Conservation (phyloP, 2,113 vertebrate genomes). For the Corvus cornix region DNA sequence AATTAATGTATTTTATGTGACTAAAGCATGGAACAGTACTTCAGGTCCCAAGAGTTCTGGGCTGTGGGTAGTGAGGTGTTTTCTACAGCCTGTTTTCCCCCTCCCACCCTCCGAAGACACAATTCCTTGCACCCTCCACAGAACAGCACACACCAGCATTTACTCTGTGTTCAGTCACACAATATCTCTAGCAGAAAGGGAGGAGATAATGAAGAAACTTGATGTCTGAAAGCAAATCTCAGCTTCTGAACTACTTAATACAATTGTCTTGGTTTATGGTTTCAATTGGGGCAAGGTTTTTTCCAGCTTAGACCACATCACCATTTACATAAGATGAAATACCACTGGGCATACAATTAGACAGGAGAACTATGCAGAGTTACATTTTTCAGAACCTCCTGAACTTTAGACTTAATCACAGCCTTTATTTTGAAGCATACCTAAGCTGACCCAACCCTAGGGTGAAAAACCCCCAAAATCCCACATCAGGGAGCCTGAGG, state of each 20-base stretch:
- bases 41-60: neutral
- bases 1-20: neutral
- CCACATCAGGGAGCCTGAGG: neutral
- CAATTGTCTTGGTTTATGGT: neutral
- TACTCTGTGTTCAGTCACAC: neutral
- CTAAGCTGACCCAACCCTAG: neutral
- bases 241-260: neutral
- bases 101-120: neutral
- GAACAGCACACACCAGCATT: neutral
- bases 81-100: neutral
- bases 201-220: neutral
- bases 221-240: neutral
- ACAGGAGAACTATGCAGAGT: neutral
- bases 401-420: neutral
- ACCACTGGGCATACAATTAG: neutral
- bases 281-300: neutral
- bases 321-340: neutral
- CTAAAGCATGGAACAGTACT: neutral
- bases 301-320: neutral
- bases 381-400: neutral
- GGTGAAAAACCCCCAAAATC: neutral
- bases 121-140: neutral
- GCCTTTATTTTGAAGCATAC: neutral
- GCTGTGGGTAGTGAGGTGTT: neutral
- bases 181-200: neutral